Percentiles rank a stretch among this genome's conserved stretches.
phyloP scores from a whole-genome alignment of 2,113 vertebrate species.

The Misgurnus anguillicaudatus region DNA sequence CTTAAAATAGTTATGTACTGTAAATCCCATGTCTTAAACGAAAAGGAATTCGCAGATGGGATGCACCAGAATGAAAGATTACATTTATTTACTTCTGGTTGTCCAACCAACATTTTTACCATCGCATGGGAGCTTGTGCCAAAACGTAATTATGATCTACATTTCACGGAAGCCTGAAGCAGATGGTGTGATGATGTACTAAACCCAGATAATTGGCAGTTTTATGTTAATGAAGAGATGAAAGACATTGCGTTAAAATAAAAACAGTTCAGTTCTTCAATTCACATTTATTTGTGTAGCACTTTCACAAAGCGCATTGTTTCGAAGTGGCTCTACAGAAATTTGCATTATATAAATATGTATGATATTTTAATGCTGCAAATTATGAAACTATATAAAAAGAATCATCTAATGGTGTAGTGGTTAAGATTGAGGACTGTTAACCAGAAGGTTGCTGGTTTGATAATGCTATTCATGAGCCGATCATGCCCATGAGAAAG shows the following conservation, averaged over 20 bases:
- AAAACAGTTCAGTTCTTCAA: no score
- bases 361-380: no score
- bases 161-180: slow-evolving; percentile 17
- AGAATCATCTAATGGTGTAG: no score
- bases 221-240: slow-evolving; percentile 19
- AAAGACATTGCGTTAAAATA: not conserved
- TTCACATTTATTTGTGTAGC: no score
- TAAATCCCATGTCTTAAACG: not conserved
- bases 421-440: no score
- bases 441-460: no score
- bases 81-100: slow-evolving; percentile 2
- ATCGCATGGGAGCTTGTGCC: slow-evolving; percentile 15
- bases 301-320: no score
- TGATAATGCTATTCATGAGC: no score
- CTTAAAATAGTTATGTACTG: not conserved
- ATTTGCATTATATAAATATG: no score
- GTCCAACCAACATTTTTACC: not conserved
- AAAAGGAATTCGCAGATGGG: slow-evolving; percentile 19
- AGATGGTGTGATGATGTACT: slow-evolving; percentile 25
- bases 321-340: no score
- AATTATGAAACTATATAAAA: no score
- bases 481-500: no score
- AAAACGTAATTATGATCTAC: slow-evolving; percentile 43
- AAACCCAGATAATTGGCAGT: slow-evolving; percentile 41
- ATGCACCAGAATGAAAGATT: slow-evolving; percentile 20